Evolutionary conservation across 2,113 vertebrate species (phyloP).

Genomic region (Esox niger): DNA sequence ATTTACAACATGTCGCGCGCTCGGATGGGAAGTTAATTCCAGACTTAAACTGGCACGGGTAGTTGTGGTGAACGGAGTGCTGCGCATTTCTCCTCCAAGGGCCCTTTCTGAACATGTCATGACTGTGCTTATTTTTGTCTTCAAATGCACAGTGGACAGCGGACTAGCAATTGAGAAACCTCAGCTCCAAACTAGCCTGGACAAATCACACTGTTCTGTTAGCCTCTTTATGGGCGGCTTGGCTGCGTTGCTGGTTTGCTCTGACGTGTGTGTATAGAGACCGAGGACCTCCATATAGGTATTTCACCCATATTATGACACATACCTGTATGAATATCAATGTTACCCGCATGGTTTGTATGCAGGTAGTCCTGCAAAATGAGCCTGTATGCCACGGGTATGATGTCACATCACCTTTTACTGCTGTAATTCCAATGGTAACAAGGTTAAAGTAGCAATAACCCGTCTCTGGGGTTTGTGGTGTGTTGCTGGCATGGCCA

Average conservation of each 20-base stretch:
- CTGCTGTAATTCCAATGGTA: too few species aligned
- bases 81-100: not conserved
- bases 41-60: slow-evolving; percentile 20
- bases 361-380: too few species aligned
- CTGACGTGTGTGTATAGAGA: not conserved
- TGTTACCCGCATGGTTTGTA: too few species aligned
- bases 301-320: not conserved
- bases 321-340: too few species aligned
- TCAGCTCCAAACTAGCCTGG: not conserved
- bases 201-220: not conserved
- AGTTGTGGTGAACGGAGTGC: slow-evolving; percentile 15
- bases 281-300: not conserved
- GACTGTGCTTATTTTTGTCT: not conserved
- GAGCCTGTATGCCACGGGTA: too few species aligned
- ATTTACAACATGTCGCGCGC: not conserved
- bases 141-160: not conserved
- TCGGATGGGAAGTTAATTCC: slow-evolving; percentile 31
- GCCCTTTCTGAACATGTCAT: not conserved
- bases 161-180: not conserved
- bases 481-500: too few species aligned
- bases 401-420: too few species aligned
- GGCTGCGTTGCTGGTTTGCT: not conserved
- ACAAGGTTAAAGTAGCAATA: too few species aligned
- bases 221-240: not conserved
- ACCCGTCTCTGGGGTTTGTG: too few species aligned